These are phyloP conservation scores for Muscicapa striata DNA, from an alignment of 2,797 vertebrate genomes.

Conservation along the genomic window DNA sequence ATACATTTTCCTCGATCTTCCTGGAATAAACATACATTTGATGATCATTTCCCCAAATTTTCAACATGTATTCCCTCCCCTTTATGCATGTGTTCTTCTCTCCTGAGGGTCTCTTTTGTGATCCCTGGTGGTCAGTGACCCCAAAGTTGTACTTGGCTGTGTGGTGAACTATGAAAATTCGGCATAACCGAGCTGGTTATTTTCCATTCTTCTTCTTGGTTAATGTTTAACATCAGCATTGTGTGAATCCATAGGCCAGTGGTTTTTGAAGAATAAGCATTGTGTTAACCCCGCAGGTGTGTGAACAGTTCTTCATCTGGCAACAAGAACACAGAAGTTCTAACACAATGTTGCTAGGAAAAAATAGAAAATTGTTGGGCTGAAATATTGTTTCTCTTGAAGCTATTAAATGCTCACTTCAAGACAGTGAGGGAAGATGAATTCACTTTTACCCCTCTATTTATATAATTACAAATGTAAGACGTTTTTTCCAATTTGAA, in stretches of 20 bases:
- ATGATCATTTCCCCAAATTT: neutral
- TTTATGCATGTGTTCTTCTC: rapidly evolving
- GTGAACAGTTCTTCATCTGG: neutral
- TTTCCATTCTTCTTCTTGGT: neutral
- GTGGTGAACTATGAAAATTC: neutral
- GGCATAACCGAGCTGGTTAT: neutral
- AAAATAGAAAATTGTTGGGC: neutral
- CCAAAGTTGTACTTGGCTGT: neutral
- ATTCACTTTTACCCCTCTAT: neutral
- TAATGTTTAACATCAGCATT: neutral
- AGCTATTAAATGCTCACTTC: neutral
- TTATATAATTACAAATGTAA: neutral
- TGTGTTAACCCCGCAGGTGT: neutral
- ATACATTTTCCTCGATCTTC: neutral
- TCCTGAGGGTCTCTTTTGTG: neutral
- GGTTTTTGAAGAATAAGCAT: neutral
- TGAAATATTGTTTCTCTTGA: neutral
- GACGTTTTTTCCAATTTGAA: neutral
- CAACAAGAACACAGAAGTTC: neutral
- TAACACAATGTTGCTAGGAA: neutral
- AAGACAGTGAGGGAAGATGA: neutral
- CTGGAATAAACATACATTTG: neutral
- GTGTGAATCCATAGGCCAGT: neutral
- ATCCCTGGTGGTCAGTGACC: rapidly evolving
- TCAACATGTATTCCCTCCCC: neutral